These are phyloP conservation scores for Littorina saxatilis DNA, from an alignment of 1,140 invertebrate genomes.

Conservation along the genomic window DNA sequence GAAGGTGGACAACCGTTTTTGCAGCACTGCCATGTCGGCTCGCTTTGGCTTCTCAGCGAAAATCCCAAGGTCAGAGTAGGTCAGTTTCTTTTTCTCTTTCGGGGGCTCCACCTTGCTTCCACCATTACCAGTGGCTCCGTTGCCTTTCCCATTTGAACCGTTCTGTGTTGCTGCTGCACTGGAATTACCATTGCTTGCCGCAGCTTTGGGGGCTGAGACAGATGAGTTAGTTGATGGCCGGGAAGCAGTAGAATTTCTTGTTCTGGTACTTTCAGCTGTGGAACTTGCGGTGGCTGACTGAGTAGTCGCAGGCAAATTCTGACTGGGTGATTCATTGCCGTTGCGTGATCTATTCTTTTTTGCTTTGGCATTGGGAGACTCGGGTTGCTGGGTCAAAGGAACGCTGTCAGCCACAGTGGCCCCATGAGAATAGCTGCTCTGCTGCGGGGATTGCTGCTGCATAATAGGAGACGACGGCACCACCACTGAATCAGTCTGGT, in stretches of 20 bases:
- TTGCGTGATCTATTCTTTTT: too few species aligned
- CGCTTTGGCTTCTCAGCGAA: slow-evolving; percentile 36
- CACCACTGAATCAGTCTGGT: neutral
- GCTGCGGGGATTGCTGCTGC: neutral
- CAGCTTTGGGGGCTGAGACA: neutral
- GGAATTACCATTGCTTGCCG: neutral
- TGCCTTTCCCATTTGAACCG: neutral
- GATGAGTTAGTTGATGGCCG: neutral
- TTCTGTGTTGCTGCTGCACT: neutral
- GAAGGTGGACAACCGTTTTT: slow-evolving; percentile 7
- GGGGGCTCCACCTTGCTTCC: neutral
- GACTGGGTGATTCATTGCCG: too few species aligned
- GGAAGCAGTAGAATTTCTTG: neutral
- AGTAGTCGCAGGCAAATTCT: too few species aligned
- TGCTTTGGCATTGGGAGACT: neutral
- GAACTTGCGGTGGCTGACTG: neutral
- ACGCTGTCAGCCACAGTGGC: neutral
- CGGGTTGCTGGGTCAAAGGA: neutral
- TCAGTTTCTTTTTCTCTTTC: slow-evolving; percentile 22
- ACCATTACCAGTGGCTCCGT: neutral
- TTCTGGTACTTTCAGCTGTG: neutral
- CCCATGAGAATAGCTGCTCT: neutral
- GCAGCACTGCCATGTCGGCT: slow-evolving; percentile 7
- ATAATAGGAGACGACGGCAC: neutral
- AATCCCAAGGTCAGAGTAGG: slow-evolving; percentile 17